Percentiles rank a stretch among this genome's conserved stretches.
These are phyloP conservation scores for Amitus sp. DNA, from an alignment of 2,888 invertebrate genomes.

Conservation along the genomic window DNA sequence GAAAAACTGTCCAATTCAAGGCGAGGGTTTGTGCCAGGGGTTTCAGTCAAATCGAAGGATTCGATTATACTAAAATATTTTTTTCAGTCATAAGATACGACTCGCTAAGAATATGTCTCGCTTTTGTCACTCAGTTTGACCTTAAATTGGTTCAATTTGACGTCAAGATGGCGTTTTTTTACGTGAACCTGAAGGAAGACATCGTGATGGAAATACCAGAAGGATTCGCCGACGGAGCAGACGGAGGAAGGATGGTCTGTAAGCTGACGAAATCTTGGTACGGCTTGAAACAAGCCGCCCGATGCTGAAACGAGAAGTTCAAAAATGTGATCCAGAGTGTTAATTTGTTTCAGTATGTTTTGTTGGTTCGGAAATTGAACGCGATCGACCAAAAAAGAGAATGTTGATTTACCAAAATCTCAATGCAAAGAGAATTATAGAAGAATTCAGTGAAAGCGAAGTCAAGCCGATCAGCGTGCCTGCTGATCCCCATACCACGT, in stretches of 20 bases:
- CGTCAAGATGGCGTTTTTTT: constrained; percentile 37
- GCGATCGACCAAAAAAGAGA: constrained; percentile 5
- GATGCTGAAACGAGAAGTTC: constrained; percentile 47
- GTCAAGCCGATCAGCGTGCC: constrained; percentile 25
- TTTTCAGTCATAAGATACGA: constrained; percentile 28
- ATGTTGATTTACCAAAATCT: constrained; percentile 30
- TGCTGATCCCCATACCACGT: constrained; percentile 8
- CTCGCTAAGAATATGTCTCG: constrained; percentile 25
- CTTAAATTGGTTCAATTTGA: constrained; percentile 35
- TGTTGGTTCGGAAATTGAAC: constrained; percentile 23
- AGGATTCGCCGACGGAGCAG: constrained; percentile 10
- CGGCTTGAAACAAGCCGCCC: constrained; percentile 49
- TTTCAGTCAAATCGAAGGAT: constrained; percentile 15
- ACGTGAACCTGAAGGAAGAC: constrained; percentile 29
- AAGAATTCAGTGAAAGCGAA: constrained; percentile 20
- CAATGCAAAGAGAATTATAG: constrained; percentile 23
- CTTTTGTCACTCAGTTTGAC: constrained; percentile 30
- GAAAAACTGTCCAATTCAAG: not conserved
- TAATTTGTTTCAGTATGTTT: constrained; percentile 36
- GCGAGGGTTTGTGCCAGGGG: constrained; percentile 28
- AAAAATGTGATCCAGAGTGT: constrained; percentile 34
- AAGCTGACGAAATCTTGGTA: constrained; percentile 46
- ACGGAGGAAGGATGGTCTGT: constrained; percentile 41
- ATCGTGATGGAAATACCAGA: constrained; percentile 29
- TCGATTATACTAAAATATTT: constrained; percentile 21